These are phyloP conservation scores for Zingel zingel DNA, from an alignment of 2,113 vertebrate species.

Conservation along the genomic window DNA sequence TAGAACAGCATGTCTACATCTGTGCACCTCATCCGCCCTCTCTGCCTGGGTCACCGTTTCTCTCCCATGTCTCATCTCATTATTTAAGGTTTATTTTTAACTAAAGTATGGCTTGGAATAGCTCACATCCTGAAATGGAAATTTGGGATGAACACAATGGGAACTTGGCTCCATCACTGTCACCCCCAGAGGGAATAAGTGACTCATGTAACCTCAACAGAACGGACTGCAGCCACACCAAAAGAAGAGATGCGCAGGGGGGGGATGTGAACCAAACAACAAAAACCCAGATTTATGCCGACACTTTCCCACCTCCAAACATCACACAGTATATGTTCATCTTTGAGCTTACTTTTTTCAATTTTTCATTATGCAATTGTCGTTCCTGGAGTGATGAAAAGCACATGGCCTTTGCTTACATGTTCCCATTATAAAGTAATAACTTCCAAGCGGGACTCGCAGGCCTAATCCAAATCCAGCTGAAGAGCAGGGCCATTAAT, in stretches of 20 bases:
- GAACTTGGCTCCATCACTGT: conserved; percentile 65
- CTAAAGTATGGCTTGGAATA: conserved; percentile 48
- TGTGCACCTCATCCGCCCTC: conserved; percentile 21
- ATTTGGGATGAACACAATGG: conserved; percentile 59
- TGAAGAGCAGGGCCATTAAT: conserved; percentile 57
- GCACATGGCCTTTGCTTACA: conserved; percentile 78
- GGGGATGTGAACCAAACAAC: conserved; percentile 19
- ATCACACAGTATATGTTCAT: not conserved
- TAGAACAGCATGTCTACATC: conserved; percentile 44
- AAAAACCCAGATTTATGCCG: conserved; percentile 1
- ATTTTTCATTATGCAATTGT: conserved; percentile 27
- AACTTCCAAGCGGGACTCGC: conserved; percentile 56
- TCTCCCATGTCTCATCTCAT: conserved; percentile 38
- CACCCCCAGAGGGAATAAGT: conserved; percentile 58
- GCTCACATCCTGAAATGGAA: conserved; percentile 69
- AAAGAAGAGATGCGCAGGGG: not conserved
- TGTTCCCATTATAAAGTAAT: conserved; percentile 77
- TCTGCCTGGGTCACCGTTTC: not conserved
- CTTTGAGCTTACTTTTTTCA: conserved; percentile 21
- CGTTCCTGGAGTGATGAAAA: conserved; percentile 56
- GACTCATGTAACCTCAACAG: conserved; percentile 57
- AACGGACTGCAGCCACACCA: conserved; percentile 34
- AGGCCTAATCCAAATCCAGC: conserved; percentile 64
- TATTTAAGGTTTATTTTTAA: conserved; percentile 63
- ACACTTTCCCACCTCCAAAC: conserved; percentile 15